Evolutionary conservation across 2,888 invertebrate genomes (phyloP).

Genomic region (Seira sanloemensis): DNA sequence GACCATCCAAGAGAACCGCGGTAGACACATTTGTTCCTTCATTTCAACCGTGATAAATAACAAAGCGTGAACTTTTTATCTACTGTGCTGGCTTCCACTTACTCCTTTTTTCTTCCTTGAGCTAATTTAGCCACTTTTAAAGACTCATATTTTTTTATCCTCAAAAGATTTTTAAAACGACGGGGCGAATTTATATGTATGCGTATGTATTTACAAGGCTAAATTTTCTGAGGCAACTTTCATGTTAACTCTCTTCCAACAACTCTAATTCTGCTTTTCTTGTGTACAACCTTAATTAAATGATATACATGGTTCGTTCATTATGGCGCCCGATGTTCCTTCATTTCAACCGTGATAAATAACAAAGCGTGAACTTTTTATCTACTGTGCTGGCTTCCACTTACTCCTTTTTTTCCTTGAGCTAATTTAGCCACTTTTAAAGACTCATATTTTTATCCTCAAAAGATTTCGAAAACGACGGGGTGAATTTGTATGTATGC

Average conservation of each 20-base stretch:
- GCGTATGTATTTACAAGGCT: not conserved
- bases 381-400: too few relatives aligned
- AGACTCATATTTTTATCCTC: too few relatives aligned
- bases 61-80: not conserved
- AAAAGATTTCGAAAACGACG: not conserved
- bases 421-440: not conserved
- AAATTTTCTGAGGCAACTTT: not conserved
- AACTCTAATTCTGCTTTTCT: not conserved
- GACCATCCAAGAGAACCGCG: conserved; percentile 4
- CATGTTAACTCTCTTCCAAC: too few relatives aligned
- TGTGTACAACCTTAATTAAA: conserved; percentile 41
- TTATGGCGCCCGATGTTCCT: conserved; percentile 24
- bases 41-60: not conserved
- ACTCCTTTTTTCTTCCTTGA: conserved; percentile 1
- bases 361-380: not conserved
- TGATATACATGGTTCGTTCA: conserved; percentile 35
- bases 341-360: not conserved
- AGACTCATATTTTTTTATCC: too few relatives aligned
- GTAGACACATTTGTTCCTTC: conserved; percentile 10
- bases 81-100: conserved; percentile 17
- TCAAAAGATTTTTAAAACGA: not conserved
- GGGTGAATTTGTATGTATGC: not conserved
- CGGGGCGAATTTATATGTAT: not conserved
- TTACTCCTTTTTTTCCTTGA: not conserved
- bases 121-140: not conserved